A percentile compares a stretch with the other conserved stretches of the same genome.
phyloP scores from a whole-genome alignment of 2,888 invertebrate genomes.

The Dicyrtomina minuta region DNA sequence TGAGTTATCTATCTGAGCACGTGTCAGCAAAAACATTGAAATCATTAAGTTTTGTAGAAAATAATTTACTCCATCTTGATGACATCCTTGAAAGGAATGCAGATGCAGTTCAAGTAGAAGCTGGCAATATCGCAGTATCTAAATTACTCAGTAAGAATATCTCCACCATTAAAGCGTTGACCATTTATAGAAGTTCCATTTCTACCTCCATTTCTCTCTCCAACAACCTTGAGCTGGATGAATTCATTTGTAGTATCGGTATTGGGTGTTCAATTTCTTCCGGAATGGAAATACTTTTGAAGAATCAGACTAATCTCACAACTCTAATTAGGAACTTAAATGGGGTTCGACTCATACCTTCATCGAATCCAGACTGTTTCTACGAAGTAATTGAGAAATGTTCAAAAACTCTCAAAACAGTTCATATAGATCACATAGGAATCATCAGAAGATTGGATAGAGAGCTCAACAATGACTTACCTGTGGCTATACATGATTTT shows the following conservation, averaged over 20 bases:
- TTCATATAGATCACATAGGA: background rate
- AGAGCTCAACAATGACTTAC: background rate
- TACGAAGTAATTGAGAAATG: background rate
- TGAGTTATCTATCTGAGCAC: too few relatives aligned
- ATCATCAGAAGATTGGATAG: background rate
- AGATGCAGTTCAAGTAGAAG: too few relatives aligned
- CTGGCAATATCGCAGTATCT: too few relatives aligned
- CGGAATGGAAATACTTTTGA: background rate
- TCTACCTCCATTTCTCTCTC: background rate
- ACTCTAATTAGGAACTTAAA: background rate
- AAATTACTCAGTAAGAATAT: background rate
- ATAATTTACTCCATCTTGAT: too few relatives aligned
- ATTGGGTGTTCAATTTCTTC: background rate
- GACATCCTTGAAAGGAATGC: too few relatives aligned
- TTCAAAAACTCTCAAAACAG: background rate
- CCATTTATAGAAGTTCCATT: too few relatives aligned
- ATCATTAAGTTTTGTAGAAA: too few relatives aligned
- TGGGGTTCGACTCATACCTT: too few relatives aligned
- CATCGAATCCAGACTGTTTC: too few relatives aligned
- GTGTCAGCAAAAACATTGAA: too few relatives aligned
- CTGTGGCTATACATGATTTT: background rate
- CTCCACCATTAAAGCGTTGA: background rate
- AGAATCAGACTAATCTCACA: background rate
- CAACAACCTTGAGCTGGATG: background rate
- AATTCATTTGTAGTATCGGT: background rate